A percentile compares a stretch with the other conserved stretches of the same genome.
These are phyloP conservation scores for Diachasmimorpha longicaudata DNA, from an alignment of 1,140 invertebrate genomes.

Conservation along the genomic window DNA sequence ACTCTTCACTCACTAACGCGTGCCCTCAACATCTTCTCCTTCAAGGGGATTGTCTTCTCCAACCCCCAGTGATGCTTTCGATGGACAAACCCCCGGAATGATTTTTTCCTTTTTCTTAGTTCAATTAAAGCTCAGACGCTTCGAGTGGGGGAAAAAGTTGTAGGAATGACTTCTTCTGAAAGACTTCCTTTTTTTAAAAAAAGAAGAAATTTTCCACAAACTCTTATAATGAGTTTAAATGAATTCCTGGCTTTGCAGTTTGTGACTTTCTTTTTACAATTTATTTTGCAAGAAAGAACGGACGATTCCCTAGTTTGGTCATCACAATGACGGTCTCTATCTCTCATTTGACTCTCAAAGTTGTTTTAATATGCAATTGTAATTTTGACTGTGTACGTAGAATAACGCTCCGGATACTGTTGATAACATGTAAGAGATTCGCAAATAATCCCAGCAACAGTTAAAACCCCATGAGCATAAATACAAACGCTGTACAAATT, in stretches of 20 bases:
- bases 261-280: background rate
- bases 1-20: constrained; percentile 39
- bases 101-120: background rate
- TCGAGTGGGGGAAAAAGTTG: background rate
- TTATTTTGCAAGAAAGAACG: background rate
- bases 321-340: no score
- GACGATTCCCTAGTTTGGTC: no score
- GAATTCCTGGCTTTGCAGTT: background rate
- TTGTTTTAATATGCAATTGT: no score
- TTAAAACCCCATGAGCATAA: no score
- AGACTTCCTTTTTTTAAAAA: background rate
- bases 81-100: background rate
- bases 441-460: no score
- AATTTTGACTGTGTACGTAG: no score
- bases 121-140: background rate
- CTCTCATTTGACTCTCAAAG: no score
- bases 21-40: constrained; percentile 12
- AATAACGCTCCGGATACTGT: no score
- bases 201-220: background rate
- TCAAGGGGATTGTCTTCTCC: background rate
- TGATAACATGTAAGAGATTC: no score
- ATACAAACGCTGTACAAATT: no score
- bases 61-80: background rate
- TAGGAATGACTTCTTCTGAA: background rate
- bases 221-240: background rate